A percentile compares a stretch with the other conserved stretches of the same genome.
phyloP scores from a whole-genome alignment of 2,113 vertebrate genomes.

The Platichthys flesus region DNA sequence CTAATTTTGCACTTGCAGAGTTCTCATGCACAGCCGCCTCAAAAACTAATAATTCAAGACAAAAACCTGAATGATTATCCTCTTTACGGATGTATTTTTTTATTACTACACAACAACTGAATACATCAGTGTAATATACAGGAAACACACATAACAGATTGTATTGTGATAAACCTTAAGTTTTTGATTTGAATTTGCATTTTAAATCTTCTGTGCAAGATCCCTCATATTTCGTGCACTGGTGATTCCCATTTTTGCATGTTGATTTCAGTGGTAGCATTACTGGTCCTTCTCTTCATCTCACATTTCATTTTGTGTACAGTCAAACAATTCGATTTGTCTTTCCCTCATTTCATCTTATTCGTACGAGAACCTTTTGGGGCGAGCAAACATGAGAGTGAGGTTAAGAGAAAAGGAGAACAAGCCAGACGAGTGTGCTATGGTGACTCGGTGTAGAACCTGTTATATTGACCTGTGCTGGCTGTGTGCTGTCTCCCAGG shows the following conservation, averaged over 20 bases:
- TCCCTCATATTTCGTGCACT: neutral
- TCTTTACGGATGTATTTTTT: no score
- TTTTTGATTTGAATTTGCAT: no score
- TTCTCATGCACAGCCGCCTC: no score
- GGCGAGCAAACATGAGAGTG: neutral
- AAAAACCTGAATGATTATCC: no score
- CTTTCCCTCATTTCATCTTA: slow-evolving; percentile 1
- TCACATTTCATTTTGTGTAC: slow-evolving; percentile 25
- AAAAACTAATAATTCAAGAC: no score
- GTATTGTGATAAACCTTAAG: no score
- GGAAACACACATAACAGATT: no score
- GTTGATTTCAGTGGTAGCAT: slow-evolving; percentile 25
- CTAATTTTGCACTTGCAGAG: no score
- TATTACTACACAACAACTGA: no score
- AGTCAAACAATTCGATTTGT: neutral
- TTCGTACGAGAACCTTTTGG: neutral
- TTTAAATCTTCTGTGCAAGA: neutral
- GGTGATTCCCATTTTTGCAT: slow-evolving; percentile 33
- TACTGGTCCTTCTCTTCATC: slow-evolving; percentile 66
- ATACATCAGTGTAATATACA: no score
- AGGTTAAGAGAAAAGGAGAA: slow-evolving; percentile 54
- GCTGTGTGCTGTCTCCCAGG: slow-evolving; percentile 88
- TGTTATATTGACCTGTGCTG: slow-evolving; percentile 58
- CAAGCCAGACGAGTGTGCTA: slow-evolving; percentile 14
- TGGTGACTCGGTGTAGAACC: neutral